These are phyloP conservation scores for Noctua fimbriata DNA, from an alignment of 2,888 invertebrate species.

Conservation along the genomic window DNA sequence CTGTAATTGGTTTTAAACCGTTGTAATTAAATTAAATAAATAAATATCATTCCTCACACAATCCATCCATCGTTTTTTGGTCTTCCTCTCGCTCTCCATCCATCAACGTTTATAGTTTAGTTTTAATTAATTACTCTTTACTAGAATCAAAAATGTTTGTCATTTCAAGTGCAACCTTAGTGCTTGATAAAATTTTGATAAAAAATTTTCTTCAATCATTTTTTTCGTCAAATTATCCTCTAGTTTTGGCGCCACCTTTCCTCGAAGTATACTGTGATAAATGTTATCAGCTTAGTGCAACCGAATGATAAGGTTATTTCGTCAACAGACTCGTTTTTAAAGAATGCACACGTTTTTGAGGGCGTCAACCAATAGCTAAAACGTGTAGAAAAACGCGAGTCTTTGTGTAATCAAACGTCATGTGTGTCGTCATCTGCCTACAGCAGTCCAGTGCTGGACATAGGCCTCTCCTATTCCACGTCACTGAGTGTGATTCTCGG, in stretches of 20 bases:
- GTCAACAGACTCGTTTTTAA: not conserved
- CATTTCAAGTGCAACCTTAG: not conserved
- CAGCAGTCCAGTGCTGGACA: too few species aligned
- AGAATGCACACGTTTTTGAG: slow-evolving; percentile 22
- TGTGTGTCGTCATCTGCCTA: not conserved
- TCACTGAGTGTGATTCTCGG: not conserved
- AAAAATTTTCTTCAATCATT: not conserved
- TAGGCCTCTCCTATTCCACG: too few species aligned
- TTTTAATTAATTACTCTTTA: too few species aligned
- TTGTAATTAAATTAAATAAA: too few species aligned
- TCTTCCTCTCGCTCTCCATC: too few species aligned
- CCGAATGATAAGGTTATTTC: slow-evolving; percentile 11
- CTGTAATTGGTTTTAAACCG: too few species aligned
- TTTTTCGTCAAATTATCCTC: not conserved
- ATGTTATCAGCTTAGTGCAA: slow-evolving; percentile 27
- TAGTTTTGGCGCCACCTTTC: slow-evolving; percentile 13
- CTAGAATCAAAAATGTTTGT: not conserved
- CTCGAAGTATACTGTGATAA: slow-evolving; percentile 2
- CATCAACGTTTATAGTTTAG: too few species aligned
- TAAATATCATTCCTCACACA: too few species aligned
- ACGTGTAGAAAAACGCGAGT: slow-evolving; percentile 3
- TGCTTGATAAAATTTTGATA: not conserved
- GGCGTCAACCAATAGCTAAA: not conserved
- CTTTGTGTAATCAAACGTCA: not conserved
- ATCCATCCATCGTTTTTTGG: too few species aligned